These are phyloP conservation scores for Acanthis flammea DNA, from an alignment of 2,797 vertebrate species.

Conservation along the genomic window DNA sequence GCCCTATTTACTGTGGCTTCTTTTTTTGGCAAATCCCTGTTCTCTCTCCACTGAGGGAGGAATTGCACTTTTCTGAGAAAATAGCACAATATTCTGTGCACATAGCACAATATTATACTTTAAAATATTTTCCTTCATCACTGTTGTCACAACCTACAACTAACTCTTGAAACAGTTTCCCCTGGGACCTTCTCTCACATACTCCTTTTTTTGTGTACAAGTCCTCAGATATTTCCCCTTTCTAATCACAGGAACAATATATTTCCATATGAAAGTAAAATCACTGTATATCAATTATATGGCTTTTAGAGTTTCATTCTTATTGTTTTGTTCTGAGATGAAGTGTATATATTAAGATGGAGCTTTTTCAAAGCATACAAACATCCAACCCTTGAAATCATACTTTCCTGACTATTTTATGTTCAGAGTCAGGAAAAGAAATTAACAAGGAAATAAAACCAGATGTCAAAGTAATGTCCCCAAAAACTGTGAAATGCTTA, in stretches of 20 bases:
- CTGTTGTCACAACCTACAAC: background rate
- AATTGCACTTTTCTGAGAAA: background rate
- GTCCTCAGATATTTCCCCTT: background rate
- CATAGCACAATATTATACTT: background rate
- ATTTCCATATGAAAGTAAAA: background rate
- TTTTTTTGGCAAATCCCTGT: background rate
- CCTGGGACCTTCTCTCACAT: background rate
- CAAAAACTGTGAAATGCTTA: slow-evolving; percentile 31
- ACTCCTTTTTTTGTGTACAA: background rate
- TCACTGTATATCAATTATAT: background rate
- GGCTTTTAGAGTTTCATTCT: background rate
- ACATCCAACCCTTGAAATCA: background rate
- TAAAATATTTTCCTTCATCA: background rate
- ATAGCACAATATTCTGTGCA: background rate
- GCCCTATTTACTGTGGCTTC: background rate
- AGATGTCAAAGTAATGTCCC: slow-evolving; percentile 30
- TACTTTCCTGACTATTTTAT: slow-evolving; percentile 20
- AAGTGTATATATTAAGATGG: background rate
- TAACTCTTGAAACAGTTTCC: background rate
- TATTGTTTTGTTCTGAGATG: background rate
- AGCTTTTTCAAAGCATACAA: background rate
- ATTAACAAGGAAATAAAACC: slow-evolving; percentile 59
- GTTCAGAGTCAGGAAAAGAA: slow-evolving; percentile 16
- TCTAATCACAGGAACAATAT: background rate
- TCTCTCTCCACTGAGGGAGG: background rate